These are phyloP conservation scores for Artibeus jamaicensis DNA, from an alignment of 2,797 vertebrate species.

Conservation along the genomic window DNA sequence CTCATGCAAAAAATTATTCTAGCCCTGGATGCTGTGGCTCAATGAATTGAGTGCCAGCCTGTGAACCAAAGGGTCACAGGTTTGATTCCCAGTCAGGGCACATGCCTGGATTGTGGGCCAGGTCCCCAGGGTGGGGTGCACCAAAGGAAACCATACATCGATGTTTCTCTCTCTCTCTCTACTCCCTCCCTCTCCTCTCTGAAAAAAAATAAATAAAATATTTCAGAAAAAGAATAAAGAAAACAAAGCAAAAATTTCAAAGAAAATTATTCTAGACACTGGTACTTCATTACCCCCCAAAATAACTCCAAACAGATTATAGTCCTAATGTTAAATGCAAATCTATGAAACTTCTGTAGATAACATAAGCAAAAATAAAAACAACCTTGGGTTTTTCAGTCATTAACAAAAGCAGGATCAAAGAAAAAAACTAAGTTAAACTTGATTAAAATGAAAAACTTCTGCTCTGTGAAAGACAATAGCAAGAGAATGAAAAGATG, in stretches of 20 bases:
- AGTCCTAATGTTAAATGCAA: neutral
- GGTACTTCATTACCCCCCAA: neutral
- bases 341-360: neutral
- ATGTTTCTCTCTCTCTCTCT: too few relatives aligned
- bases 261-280: neutral
- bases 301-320: neutral
- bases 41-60: too few relatives aligned
- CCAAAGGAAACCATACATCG: too few relatives aligned
- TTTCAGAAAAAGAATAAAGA: too few relatives aligned
- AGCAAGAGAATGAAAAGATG: neutral
- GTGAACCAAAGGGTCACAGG: too few relatives aligned
- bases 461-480: neutral
- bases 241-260: too few relatives aligned
- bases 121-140: too few relatives aligned
- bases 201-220: too few relatives aligned
- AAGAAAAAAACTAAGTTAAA: neutral
- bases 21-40: too few relatives aligned
- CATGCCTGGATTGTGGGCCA: too few relatives aligned
- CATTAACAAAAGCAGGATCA: neutral
- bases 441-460: neutral
- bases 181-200: too few relatives aligned
- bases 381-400: neutral
- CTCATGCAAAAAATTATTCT: neutral
- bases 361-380: neutral
- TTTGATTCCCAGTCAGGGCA: too few relatives aligned